Evolutionary conservation across 2,888 invertebrate species (phyloP), one percentile per base, ranked within the genome.

Genomic region (Nomada ferruginata): DNA sequence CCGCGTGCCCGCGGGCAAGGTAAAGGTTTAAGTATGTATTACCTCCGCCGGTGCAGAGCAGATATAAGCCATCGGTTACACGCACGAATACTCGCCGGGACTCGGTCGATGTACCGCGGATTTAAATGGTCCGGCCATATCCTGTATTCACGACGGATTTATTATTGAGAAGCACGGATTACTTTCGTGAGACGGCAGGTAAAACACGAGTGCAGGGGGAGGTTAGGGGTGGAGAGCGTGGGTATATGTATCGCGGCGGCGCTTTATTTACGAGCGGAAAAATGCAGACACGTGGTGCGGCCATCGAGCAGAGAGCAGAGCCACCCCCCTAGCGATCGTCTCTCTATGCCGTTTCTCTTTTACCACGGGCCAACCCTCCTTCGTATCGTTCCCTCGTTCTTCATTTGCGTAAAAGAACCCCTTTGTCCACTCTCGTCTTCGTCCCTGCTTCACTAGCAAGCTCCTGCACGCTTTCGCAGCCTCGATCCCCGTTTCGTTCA

Each of bases 131-230:
- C 55, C 42, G 60, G 29, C 63, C 74, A 44, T 76, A 70, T 83
- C 78, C 83, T 82, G 74, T 64, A 82, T 82, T 85, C 85, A 69
- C 76, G 86, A 86, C 86, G 87, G 87, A 91, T 92, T 92, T 92
- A 91, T 91, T 90, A 91, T 86, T 82, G 86, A 85, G 89, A 90
- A 86, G 83, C 87, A 87, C 86, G 87, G 88, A 87, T 86, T 89
- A 89, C 90, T 89, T 84, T 87, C 83, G 60, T 79, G 83, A 79
- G 87, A 83, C 77, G 82, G 60, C 63, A n/a, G 47, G 50, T 50
- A 11, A 20, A 44, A 36, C 36, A 36, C 36, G 36, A 7, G 7
- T 0, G 36, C 7, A 7, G 36, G 36, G 0, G 36, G 36, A 0
- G 36, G 36, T 1, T 7, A 36, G 36, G 36, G 36, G 7, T 36